Evolutionary conservation across 2,113 vertebrate species (phyloP).

Genomic region (Butorides virescens): DNA sequence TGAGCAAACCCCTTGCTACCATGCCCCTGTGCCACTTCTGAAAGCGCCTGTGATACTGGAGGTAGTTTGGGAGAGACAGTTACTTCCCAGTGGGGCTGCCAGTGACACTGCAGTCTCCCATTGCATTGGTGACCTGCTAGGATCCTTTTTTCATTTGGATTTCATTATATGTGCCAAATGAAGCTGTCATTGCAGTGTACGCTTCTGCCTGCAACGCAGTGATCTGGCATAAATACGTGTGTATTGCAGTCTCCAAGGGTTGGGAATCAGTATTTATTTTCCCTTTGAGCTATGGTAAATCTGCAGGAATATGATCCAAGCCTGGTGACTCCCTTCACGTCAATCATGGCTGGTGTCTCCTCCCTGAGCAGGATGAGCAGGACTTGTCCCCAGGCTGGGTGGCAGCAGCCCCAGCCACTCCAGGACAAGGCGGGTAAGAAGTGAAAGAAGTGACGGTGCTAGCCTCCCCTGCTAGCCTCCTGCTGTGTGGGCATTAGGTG

Average conservation of each 20-base stretch:
- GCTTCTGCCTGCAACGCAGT: neutral
- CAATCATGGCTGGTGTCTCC: neutral
- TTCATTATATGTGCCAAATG: neutral
- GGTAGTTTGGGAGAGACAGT: neutral
- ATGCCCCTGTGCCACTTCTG: neutral
- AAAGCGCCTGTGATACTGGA: neutral
- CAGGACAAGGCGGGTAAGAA: fast-evolving
- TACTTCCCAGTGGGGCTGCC: neutral
- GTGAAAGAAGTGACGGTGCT: neutral
- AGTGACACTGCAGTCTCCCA: fast-evolving
- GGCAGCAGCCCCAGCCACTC: neutral
- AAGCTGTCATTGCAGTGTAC: neutral
- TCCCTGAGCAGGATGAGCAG: neutral
- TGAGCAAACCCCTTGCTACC: neutral
- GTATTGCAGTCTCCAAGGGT: neutral
- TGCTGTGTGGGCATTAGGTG: neutral
- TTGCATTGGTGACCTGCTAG: neutral
- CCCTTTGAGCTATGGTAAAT: neutral
- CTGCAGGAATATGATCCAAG: neutral
- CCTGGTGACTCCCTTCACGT: neutral
- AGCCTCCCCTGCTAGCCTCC: neutral
- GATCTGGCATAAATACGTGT: neutral
- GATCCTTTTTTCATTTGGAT: neutral
- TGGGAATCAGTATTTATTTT: neutral
- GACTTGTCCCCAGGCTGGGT: neutral